Evolutionary conservation across 1,140 invertebrate genomes (phyloP), one percentile per base, ranked within the genome.

Genomic region (Drosophila nikananu): DNA sequence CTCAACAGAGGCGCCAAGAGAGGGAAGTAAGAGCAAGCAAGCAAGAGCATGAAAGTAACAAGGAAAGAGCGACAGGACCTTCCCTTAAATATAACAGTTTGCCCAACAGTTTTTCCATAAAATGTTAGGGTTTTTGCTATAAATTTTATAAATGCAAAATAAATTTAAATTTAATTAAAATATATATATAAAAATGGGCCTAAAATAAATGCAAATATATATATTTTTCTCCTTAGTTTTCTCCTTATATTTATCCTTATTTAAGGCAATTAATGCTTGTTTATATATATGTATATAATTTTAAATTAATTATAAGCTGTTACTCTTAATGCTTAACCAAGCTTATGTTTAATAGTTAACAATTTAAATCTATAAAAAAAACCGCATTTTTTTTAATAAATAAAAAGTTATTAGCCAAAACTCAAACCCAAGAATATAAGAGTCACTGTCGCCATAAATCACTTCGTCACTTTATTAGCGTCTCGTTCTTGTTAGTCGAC

Each of bases 381-480:
- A 5, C 13, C 15, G 5, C 15, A 7, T 30, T 30, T 27, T 37
- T 37, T 13, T 37, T 6, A 39, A 39, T 39, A 15, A 13, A 19
- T 10, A 17, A 6, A 19, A 19, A 42, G 6, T 13, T n/a, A 10
- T 76, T 82, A 83, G 54, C 44, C 10, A 2, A 9, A 46, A 77
- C 67, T 57, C 42, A 13, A 52, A 83, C 72, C 76, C 12, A 2
- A 0, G 3, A 23, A 55, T 86, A 86, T 81, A 86, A 86, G 83
- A 86, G 83, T 30, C 15, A 2, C 44, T 10, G 21, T 17, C 27
- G 23, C 39, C 63, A 70, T 68, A 68, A 79, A 86, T 86, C 70
- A 73, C 27, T 49, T 25, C 23, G n/a, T 25, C 67, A 66, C 75
- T 86, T 86, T 42, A 81, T 86, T 80, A 73, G 55, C 63, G 59